Evolutionary conservation across 1,140 invertebrate genomes (phyloP), one percentile per base, ranked within the genome.

Genomic region (Phenacoccus solenopsis): DNA sequence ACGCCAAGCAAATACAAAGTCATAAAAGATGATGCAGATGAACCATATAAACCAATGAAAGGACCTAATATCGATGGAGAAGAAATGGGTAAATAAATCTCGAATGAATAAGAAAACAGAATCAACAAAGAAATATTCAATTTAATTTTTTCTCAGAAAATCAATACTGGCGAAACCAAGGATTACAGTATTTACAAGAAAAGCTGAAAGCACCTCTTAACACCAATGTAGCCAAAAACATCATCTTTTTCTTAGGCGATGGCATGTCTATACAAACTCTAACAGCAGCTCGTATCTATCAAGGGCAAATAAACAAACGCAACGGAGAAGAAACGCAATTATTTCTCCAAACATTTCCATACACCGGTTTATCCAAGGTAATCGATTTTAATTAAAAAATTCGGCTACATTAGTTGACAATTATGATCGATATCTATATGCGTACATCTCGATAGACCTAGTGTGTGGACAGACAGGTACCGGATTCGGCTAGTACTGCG

Each of bases 401-500:
- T 32, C 30, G 30, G 13, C n/a, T n/a, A n/a, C n/a, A n/a, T n/a
- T n/a, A n/a, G n/a, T n/a, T n/a, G n/a, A n/a, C n/a, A n/a, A n/a
- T n/a, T n/a, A 32, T 32, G 5, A 32, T 5, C 13, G 30, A 7
- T 32, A 13, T 13, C 30, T 7, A 32, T 13, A 32, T 32, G 30
- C 13, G 5, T 5, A 32, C 13, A 7, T 64, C 25, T 25, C 59
- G n/a, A n/a, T 76, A 91, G 88, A 94, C 91, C 0, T 94, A 94
- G 77, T 91, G 87, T 76, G 83, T 90, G 16, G 87, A 94, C 77
- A 83, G 83, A 24, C 90, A 92, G 82, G 86, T 88, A 0, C 83
- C 92, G 0, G 93, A 95, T 77, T 91, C 89, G 0, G 90, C 91
- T 0, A 90, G 86, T 70, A 86, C 89, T 0, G 89, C 88, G 0